Percentiles rank a stretch among this genome's conserved stretches.
Conservation (phyloP, 2,888 invertebrate species). For the Alsophila aescularia region DNA sequence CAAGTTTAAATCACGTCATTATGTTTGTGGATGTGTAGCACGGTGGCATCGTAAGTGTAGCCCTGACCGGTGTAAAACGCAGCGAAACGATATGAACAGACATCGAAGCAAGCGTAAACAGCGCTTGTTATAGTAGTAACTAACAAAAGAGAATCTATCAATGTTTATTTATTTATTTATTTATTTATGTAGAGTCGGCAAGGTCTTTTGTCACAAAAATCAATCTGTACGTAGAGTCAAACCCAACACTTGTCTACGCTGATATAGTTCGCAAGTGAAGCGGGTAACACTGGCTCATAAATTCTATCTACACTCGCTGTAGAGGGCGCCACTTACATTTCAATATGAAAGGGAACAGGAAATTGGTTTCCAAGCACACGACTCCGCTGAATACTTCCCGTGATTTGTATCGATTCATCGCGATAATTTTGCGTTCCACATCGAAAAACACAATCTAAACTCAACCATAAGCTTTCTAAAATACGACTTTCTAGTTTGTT, state of each 20-base stretch:
- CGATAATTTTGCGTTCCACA: constrained; percentile 41
- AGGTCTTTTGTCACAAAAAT: not conserved
- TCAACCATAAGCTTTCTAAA: constrained; percentile 35
- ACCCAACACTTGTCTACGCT: constrained; percentile 6
- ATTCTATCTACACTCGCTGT: constrained; percentile 50
- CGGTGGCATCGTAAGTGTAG: no score
- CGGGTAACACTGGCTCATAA: constrained; percentile 41
- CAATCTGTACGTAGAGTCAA: not conserved
- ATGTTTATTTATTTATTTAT: no score
- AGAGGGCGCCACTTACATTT: constrained; percentile 74
- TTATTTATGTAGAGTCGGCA: not conserved
- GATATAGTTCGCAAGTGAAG: constrained; percentile 26
- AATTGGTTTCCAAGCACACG: constrained; percentile 79
- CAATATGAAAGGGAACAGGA: constrained; percentile 79
- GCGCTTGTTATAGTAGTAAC: no score
- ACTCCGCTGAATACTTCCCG: constrained; percentile 68
- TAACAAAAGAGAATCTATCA: no score
- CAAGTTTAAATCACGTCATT: no score
- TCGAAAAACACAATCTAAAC: constrained; percentile 43
- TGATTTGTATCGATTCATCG: constrained; percentile 71
- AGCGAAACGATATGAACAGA: no score
- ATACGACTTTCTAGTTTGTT: constrained; percentile 17
- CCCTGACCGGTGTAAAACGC: no score
- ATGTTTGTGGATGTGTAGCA: no score
- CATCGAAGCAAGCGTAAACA: no score